Conservation (phyloP, 2,888 invertebrate genomes). For the Pheosia gnoma region DNA sequence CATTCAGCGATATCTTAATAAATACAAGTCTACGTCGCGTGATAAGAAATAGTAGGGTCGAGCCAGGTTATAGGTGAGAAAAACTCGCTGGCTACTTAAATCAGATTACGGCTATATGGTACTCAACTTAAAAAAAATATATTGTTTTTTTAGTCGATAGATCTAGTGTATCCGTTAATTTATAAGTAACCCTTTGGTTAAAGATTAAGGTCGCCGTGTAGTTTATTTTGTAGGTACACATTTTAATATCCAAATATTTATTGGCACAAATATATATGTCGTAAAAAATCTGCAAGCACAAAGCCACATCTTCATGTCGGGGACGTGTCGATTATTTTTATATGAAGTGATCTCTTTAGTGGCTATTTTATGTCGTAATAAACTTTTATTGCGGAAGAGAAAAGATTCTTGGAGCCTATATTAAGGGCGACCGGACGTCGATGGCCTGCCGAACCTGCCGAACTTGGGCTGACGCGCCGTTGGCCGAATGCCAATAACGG, state of each 20-base stretch:
- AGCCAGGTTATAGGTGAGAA: too few relatives aligned
- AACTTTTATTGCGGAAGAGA: conserved; percentile 68
- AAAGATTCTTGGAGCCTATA: conserved; percentile 63
- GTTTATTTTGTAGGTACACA: neutral
- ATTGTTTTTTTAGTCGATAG: too few relatives aligned
- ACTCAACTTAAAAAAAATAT: too few relatives aligned
- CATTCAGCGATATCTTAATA: too few relatives aligned
- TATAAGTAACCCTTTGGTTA: too few relatives aligned
- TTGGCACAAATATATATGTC: conserved; percentile 14
- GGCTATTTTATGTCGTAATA: conserved; percentile 64
- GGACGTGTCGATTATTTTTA: conserved; percentile 61
- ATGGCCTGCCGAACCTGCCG: conserved; percentile 76
- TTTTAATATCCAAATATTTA: conserved; percentile 8
- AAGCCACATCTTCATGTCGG: conserved; percentile 33
- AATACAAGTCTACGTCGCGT: too few relatives aligned
- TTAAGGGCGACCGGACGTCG: conserved; percentile 70
- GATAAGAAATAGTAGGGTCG: too few relatives aligned
- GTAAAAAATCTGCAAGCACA: conserved; percentile 45
- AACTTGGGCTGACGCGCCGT: conserved; percentile 56
- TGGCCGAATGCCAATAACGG: conserved; percentile 62
- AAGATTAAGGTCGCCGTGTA: too few relatives aligned
- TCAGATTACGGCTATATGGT: too few relatives aligned
- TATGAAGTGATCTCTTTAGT: conserved; percentile 65
- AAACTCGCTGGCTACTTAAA: too few relatives aligned
- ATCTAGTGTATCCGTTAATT: too few relatives aligned